phyloP scores from a whole-genome alignment of 2,797 vertebrate species.

The Dallia pectoralis region DNA sequence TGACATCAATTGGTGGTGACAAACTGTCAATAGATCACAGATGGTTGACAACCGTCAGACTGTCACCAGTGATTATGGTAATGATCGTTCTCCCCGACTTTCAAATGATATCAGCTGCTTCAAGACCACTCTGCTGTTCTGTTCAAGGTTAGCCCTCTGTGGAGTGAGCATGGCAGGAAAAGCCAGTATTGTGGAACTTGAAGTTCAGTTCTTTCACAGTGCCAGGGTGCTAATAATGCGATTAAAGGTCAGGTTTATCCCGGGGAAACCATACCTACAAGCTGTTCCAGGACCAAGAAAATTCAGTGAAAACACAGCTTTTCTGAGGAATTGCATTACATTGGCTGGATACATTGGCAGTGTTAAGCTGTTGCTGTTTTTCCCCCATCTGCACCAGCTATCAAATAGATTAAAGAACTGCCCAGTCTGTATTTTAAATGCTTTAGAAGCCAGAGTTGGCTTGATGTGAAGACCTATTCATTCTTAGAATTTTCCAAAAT shows the following conservation, averaged over 20 bases:
- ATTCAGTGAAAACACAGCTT: slow-evolving; percentile 19
- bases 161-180: slow-evolving; percentile 15
- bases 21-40: slow-evolving; percentile 14
- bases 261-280: slow-evolving; percentile 16
- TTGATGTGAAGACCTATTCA: not conserved
- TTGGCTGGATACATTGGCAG: slow-evolving; percentile 11
- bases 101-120: slow-evolving; percentile 35
- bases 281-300: slow-evolving; percentile 7
- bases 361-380: slow-evolving; percentile 15
- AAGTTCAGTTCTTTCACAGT: slow-evolving; percentile 23
- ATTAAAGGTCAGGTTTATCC: slow-evolving; percentile 35
- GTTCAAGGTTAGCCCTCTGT: slow-evolving; percentile 35
- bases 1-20: slow-evolving; percentile 32
- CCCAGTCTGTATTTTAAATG: slow-evolving; percentile 16
- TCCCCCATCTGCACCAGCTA: slow-evolving; percentile 5
- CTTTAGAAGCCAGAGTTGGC: not conserved
- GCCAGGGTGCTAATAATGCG: slow-evolving; percentile 9
- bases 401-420: slow-evolving; percentile 22
- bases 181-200: slow-evolving; percentile 22
- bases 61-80: slow-evolving; percentile 57
- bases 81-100: slow-evolving; percentile 36
- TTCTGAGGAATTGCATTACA: slow-evolving; percentile 20
- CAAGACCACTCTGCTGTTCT: slow-evolving; percentile 33
- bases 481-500: not conserved
- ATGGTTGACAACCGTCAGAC: slow-evolving; percentile 17